Evolutionary conservation across 2,888 invertebrate species (phyloP), one percentile per base, ranked within the genome.

Genomic region (Acronicta alni): DNA sequence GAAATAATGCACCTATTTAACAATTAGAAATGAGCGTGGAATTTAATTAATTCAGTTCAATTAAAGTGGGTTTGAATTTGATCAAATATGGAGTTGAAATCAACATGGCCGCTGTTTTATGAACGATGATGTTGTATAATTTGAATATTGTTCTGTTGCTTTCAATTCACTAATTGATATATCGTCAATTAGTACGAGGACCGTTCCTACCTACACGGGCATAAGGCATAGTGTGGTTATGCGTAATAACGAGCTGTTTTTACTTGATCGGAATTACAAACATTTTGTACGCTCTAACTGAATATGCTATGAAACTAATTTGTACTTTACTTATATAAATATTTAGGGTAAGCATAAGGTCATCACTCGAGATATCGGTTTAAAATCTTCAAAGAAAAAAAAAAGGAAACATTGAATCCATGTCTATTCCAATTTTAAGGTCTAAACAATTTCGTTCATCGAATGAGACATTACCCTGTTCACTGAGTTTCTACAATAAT

Each of bases 91-190:
- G 18, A 15, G 15, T 14, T 23, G 14, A n/a, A 15, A 51, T 49
- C 35, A 56, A 51, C 35, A 17, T 9, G 12, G 18, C 41, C 32
- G 30, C 15, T 37, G 14, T 37, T 47, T 39, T 45, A 38, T 41
- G 17, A 30, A 59, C 30, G 46, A 35, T 45, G 43, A 35, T 48
- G 10, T 49, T 17, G 18, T 35, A 7, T 26, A 26, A 14, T 32
- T 23, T 17, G n/a, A 48, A 38, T 38, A 45, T 41, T 44, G 38
- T n/a, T 15, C 17, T 23, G 30, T 23, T 15, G 49, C n/a, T 52
- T 66, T 60, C 17, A n/a, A 47, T 51, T 30, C 57, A 62, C 62
- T 49, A 47, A n/a, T n/a, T n/a, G 6, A 32, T 16, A 20, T 43
- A n/a, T n/a, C n/a, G 16, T 26, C 18, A 58, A 30, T 35, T 35